Base-by-base conservation (phyloP, 30 jellyfish, hydroid and myxozoan species). In the Turritopsis dohrnii region DNA sequence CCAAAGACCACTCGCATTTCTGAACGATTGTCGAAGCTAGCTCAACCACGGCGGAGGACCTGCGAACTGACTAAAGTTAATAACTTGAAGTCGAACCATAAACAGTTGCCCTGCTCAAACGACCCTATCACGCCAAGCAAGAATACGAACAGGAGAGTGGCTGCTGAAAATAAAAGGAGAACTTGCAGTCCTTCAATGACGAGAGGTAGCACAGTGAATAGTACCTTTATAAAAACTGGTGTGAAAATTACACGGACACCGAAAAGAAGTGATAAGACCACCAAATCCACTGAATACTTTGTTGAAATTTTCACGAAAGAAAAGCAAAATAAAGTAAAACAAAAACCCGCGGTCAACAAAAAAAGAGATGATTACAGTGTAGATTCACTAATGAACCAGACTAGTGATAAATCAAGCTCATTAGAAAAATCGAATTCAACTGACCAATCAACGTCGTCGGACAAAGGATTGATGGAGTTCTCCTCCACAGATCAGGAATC, bases 41-140 rank as follows among this genome's bases (percentile, higher is more conserved):
- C 89, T n/a, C 83, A 82, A 71, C 89, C 89, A 24, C 87, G 89
- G 1, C 41, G 83, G 28, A 29, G 89, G 66, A 69, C 1, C 19
- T 27, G 77, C 30, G 77, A 69, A 23, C 31, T 69, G 0, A 69
- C 77, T 19, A n/a, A 23, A 69, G 28, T 27, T 9, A 69, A 1
- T 21, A 41, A 41, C 60, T 41, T 41, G 60, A 5, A 41, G 60
- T 41, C 60, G 60, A 41, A 41, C 60, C 60, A 41, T 13, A 41
- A 41, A 13, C 31, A 23, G 28, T 69, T 27, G 8, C 22, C 77
- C 23, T 7, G 77, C 77, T 69, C 77, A 7, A 69, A 17, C 9
- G 19, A 23, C 28, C 23, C 23, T 9, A 41, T 41, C 60, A 23
- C 22, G 0, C 28, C 8, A 19, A 69, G 22, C 28, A 69, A 69